Evolutionary conservation across 1,140 invertebrate species (phyloP).

Genomic region (Anthonomus grandis): DNA sequence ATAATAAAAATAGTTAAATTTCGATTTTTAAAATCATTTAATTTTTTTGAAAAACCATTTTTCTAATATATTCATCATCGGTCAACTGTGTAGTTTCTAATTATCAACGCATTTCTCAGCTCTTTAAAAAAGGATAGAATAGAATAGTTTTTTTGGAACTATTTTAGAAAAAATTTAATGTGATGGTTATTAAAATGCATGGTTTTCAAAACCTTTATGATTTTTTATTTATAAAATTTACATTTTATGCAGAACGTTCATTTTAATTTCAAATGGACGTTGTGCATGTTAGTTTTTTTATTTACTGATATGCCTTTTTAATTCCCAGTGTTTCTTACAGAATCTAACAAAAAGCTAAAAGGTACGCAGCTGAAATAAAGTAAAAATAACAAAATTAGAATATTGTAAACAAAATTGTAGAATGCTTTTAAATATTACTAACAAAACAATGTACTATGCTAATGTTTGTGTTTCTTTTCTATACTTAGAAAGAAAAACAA

Average conservation of each 20-base stretch:
- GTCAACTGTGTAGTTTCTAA: too few relatives aligned
- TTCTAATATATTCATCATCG: too few relatives aligned
- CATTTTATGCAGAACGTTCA: not conserved
- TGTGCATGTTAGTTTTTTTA: conserved; percentile 16
- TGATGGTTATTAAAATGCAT: too few relatives aligned
- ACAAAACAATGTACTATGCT: not conserved
- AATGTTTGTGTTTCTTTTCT: not conserved
- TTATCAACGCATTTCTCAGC: too few relatives aligned
- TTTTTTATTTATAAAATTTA: not conserved
- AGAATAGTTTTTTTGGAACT: not conserved
- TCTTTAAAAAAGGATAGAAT: too few relatives aligned
- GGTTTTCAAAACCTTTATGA: not conserved
- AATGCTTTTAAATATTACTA: too few relatives aligned
- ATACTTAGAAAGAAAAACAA: not conserved
- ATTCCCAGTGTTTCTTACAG: conserved; percentile 61
- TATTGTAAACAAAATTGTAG: not conserved
- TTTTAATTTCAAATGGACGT: conserved; percentile 7
- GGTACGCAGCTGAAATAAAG: conserved; percentile 51
- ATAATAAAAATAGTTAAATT: too few relatives aligned
- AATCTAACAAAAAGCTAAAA: conserved; percentile 71
- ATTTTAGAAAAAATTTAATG: too few relatives aligned
- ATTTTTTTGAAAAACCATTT: too few relatives aligned
- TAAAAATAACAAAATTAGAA: conserved; percentile 22
- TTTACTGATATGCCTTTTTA: conserved; percentile 47
- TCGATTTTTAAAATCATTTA: too few relatives aligned